A percentile compares a stretch with the other conserved stretches of the same genome.
Evolutionary conservation across 2,888 invertebrate genomes (phyloP).

Genomic region (Cephalotes varians): DNA sequence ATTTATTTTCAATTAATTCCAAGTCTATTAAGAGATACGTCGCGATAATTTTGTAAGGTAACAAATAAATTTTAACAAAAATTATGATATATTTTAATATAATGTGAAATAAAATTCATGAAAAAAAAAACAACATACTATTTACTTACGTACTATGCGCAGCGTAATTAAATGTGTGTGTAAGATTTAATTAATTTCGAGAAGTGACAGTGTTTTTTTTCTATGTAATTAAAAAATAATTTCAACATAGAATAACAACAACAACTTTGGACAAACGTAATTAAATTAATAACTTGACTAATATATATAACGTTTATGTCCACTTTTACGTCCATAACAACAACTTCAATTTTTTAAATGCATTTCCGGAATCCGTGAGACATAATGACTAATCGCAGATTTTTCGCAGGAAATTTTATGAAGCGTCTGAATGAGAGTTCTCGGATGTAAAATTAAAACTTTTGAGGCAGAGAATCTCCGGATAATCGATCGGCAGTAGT

Average conservation of each 20-base stretch:
- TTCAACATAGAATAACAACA: conserved; percentile 10
- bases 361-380: background rate
- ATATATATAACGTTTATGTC: background rate
- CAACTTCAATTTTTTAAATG: conserved; percentile 18
- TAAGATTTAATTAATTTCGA: conserved; percentile 49
- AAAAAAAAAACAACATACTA: background rate
- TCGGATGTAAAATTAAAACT: conserved; percentile 33
- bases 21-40: background rate
- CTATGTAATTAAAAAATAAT: conserved; percentile 27
- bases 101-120: conserved; percentile 31
- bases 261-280: conserved; percentile 1
- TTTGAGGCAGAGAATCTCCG: background rate
- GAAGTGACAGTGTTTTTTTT: background rate
- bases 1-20: background rate
- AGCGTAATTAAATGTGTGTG: conserved; percentile 32
- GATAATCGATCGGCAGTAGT: conserved; percentile 23
- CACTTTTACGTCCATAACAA: background rate
- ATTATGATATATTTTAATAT: conserved; percentile 37
- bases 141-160: background rate
- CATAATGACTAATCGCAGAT: background rate
- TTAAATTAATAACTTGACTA: background rate
- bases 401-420: background rate
- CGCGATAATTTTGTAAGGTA: background rate
- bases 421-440: background rate
- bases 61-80: background rate